Base-by-base conservation (phyloP, 2,888 invertebrate genomes). In the Eumacrocentrus americanus region DNA sequence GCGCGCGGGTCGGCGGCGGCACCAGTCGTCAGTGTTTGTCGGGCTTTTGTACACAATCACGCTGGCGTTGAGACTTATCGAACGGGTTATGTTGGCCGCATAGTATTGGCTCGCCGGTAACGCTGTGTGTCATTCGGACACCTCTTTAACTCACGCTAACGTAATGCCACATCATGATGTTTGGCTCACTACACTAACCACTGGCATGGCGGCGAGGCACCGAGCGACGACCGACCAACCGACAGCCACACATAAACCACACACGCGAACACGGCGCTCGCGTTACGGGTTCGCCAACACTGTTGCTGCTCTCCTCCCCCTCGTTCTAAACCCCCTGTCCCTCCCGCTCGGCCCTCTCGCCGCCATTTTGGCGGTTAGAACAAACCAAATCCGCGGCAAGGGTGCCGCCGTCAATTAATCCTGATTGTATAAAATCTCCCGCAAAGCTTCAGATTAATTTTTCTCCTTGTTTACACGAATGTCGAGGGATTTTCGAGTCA, bases 151-250 rank as follows among this genome's bases (percentile, higher is more conserved):
- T 76, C 69, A 71, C 72, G 68, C 68, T 69, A 73, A 73, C 78
- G 76, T 76, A 79, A 73, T 78, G 81, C 81, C 81, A 81, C 81
- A 81, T 81, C 80, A 80, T 80, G 78, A 79, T 77, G 77, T 80
- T 77, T 75, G 73, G 73, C 74, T 75, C 79, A 79, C 80, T 78
- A 78, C 77, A 80, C 79, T 75, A 78, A 75, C 74, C 76, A 77
- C 75, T 75, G 68, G 78, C 72, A 75, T 73, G 72, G 73, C 73
- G 73, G 72, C 73, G 72, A 70, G 67, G 63, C 50, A 62, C 63
- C 58, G 61, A n/a, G n/a, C n/a, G n/a, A n/a, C 63, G 60, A 64
- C 64, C 65, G 66, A 54, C 67, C 57, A 63, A 56, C 61, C 60
- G 61, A 63, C 60, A 48, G 48, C 37, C 61, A 58, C 54, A 47